phyloP scores from a whole-genome alignment of 2,797 vertebrate genomes.

The Lates japonicus region DNA sequence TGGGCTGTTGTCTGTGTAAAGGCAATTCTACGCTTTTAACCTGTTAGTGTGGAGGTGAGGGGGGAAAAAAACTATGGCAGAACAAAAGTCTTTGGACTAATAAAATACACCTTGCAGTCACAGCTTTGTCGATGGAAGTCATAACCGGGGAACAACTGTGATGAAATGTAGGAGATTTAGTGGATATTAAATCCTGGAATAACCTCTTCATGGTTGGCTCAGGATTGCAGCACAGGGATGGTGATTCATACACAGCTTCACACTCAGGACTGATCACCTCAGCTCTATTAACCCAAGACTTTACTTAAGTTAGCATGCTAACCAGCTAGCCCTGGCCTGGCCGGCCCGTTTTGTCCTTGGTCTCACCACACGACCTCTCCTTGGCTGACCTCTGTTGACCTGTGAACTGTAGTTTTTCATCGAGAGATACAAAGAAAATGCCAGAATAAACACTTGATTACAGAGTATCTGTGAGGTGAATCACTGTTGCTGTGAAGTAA shows the following conservation, averaged over 20 bases:
- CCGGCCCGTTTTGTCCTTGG: too few relatives aligned
- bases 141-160: conserved; percentile 18
- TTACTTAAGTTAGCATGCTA: too few relatives aligned
- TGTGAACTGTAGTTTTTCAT: background rate
- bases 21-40: conserved; percentile 35
- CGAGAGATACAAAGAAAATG: background rate
- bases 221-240: too few relatives aligned
- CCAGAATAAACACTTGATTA: too few relatives aligned
- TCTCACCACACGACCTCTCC: too few relatives aligned
- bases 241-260: background rate
- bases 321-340: too few relatives aligned
- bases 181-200: conserved; percentile 22
- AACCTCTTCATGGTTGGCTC: conserved; percentile 8
- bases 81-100: conserved; percentile 19
- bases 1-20: conserved; percentile 51
- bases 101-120: conserved; percentile 16
- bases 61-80: background rate
- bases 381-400: background rate
- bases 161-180: conserved; percentile 11
- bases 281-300: too few relatives aligned
- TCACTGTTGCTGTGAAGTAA: too few relatives aligned
- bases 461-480: too few relatives aligned
- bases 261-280: background rate
- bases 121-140: background rate
- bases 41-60: conserved; percentile 20